These are phyloP conservation scores for Brotula barbata DNA, from an alignment of 2,797 vertebrate genomes.

Conservation along the genomic window DNA sequence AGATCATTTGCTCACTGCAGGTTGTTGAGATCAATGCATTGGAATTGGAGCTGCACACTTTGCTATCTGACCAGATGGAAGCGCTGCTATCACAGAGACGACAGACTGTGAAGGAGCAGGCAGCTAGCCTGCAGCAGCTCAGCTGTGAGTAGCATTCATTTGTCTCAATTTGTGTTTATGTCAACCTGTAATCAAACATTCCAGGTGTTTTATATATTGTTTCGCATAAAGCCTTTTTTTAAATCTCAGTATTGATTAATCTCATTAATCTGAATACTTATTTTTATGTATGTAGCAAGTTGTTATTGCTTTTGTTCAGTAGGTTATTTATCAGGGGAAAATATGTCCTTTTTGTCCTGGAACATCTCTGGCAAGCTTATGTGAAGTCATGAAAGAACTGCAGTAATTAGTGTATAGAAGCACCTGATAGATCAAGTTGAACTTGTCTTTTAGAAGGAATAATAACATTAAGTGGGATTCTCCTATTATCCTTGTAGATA, in stretches of 20 bases:
- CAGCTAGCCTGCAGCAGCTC: constrained; percentile 80
- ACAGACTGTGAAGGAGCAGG: constrained; percentile 80
- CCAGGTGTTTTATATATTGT: too few species aligned
- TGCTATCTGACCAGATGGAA: constrained; percentile 81
- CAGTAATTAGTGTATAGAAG: too few species aligned
- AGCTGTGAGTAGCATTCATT: constrained; percentile 76
- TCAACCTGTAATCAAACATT: background rate
- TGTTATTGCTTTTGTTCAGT: too few species aligned
- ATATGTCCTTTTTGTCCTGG: too few species aligned
- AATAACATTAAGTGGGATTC: constrained; percentile 9
- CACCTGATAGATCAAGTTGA: background rate
- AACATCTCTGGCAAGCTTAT: too few species aligned
- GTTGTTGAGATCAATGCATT: constrained; percentile 79
- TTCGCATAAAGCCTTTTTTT: too few species aligned
- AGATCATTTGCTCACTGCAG: constrained; percentile 45
- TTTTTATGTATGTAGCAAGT: too few species aligned
- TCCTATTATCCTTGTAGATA: constrained; percentile 65
- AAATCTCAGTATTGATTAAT: too few species aligned
- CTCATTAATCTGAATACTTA: too few species aligned
- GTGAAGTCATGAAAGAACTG: too few species aligned
- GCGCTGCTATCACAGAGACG: constrained; percentile 78
- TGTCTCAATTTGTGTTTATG: background rate
- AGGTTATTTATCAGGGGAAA: too few species aligned
- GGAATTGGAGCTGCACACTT: constrained; percentile 82
- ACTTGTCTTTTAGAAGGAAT: background rate